Evolutionary conservation across 1,140 invertebrate genomes (phyloP), one percentile per base, ranked within the genome.

Genomic region (Brachionus rubens): DNA sequence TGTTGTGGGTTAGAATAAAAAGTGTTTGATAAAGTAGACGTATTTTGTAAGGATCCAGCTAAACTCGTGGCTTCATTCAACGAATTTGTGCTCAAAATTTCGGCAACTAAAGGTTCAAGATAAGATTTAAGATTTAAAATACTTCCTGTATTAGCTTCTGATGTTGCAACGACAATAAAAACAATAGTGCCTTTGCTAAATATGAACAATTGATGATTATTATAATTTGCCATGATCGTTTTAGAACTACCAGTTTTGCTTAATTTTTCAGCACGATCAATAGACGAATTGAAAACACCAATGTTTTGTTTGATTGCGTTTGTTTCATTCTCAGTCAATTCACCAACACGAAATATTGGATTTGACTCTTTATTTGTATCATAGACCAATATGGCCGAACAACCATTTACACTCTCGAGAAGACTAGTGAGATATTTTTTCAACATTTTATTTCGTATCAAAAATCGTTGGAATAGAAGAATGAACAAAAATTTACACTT

Each of bases 251-350:
- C 46, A 5, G 14, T 72, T 50, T 72, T 72, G 28, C 68, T 40
- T 16, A 72, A 24, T 54, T 72, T 72, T 48, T 72, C 68, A 21
- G 68, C 68, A 33, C 68, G 19, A 10, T 72, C 68, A 14, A 72
- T 72, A 41, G 68, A 72, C 4, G 68, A 72, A 26, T 72, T 72
- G 41, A 72, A 72, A 41, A 72, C 68, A n/a, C 46, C 46, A 21
- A 72, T 72, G 41, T 72, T 72, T 72, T 72, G 68, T n/a, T 72
- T 72, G 12, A 72, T 72, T 19, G 68, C 68, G 16, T 72, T 72
- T 12, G 68, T 50, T 19, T 72, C 68, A 9, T 48, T 54, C 16
- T 72, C 68, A 21, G 46, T 72, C 6, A 72, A 24, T 21, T 72
- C 68, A n/a, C 68, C 68, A 36, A 72, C 68, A 10, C 68, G 46